phyloP scores from a whole-genome alignment of 2,113 vertebrate species.

The Chionomys nivalis region DNA sequence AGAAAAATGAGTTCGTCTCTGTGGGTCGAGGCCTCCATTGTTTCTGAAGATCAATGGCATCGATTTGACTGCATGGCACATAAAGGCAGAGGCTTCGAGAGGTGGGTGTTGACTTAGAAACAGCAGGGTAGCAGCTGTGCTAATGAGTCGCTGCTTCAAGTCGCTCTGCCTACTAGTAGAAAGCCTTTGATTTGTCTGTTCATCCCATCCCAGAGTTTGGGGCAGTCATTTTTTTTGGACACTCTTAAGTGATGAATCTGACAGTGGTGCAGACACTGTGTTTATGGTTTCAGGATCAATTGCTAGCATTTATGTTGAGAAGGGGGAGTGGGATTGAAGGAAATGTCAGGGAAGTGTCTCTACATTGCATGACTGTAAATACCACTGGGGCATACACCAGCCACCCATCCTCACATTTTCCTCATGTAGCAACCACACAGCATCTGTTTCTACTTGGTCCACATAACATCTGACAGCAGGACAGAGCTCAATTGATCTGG shows the following conservation, averaged over 20 bases:
- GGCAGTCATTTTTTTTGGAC: not conserved
- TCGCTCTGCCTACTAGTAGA: not conserved
- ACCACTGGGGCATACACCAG: not conserved
- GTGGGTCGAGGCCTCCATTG: not conserved
- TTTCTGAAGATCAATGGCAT: not conserved
- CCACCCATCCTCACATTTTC: not conserved
- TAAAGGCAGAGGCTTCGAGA: constrained; percentile 22
- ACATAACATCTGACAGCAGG: not conserved
- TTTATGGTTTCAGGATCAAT: not conserved
- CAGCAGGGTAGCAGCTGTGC: not conserved
- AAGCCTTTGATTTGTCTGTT: constrained; percentile 9
- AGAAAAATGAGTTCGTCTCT: constrained; percentile 56
- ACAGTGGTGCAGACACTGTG: not conserved
- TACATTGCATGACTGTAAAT: too few species aligned
- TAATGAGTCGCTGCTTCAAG: not conserved
- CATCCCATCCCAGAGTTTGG: not conserved
- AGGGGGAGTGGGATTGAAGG: not conserved
- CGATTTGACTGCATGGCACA: constrained; percentile 61
- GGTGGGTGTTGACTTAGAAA: constrained; percentile 33
- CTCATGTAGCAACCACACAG: not conserved
- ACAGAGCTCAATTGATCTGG: not conserved
- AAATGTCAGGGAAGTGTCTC: not conserved
- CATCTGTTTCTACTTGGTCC: not conserved
- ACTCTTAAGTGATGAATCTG: not conserved
- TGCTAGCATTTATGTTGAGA: not conserved